These are phyloP conservation scores for Drosophila glabriapex DNA, from an alignment of 2,888 invertebrate genomes.

Conservation along the genomic window DNA sequence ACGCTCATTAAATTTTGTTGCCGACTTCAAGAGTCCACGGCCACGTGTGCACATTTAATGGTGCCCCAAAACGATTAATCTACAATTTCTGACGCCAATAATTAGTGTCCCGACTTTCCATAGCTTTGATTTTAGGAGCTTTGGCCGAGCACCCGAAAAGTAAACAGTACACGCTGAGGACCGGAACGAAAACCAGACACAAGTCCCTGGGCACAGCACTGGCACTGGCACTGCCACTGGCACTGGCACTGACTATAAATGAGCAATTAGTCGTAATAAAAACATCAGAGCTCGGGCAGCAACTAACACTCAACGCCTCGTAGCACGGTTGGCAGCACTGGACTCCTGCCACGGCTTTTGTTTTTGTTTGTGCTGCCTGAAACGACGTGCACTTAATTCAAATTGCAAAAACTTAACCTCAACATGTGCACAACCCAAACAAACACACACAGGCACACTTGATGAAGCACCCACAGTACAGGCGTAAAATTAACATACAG, in stretches of 20 bases:
- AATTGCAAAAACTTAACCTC: constrained; percentile 71
- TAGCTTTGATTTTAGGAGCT: constrained; percentile 39
- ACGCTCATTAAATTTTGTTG: constrained; percentile 65
- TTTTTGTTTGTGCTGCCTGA: constrained; percentile 7
- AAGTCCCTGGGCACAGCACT: neutral
- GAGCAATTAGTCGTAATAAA: constrained; percentile 79
- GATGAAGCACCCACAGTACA: neutral
- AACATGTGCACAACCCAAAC: constrained; percentile 60
- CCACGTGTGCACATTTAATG: constrained; percentile 58
- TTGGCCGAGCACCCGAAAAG: constrained; percentile 6
- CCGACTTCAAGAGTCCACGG: constrained; percentile 39
- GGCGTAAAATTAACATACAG: constrained; percentile 74
- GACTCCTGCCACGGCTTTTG: constrained; percentile 2
- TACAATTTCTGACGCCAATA: constrained; percentile 49
- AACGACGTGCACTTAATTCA: constrained; percentile 75
- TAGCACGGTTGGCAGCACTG: constrained; percentile 18
- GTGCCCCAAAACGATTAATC: constrained; percentile 39
- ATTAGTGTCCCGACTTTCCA: constrained; percentile 51
- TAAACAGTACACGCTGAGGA: constrained; percentile 20
- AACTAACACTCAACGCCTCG: constrained; percentile 48
- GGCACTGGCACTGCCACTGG: neutral
- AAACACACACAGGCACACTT: constrained; percentile 9
- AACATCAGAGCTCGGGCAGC: constrained; percentile 57
- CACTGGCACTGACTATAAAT: constrained; percentile 59
- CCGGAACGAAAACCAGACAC: neutral